A percentile compares a stretch with the other conserved stretches of the same genome.
These are phyloP conservation scores for Mobula birostris DNA, from an alignment of 2,113 vertebrate species.

Conservation along the genomic window DNA sequence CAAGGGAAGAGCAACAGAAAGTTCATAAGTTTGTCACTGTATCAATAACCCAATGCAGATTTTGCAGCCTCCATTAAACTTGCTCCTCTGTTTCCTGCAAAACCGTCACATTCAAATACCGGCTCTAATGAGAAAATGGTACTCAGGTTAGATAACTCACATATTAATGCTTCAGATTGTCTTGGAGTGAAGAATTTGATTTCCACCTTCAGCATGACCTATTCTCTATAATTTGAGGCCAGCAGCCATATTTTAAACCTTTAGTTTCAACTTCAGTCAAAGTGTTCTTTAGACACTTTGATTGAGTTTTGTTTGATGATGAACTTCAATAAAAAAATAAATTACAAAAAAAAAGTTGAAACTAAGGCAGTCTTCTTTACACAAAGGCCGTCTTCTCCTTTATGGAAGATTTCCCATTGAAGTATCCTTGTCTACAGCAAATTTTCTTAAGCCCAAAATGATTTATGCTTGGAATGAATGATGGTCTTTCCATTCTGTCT, in stretches of 20 bases:
- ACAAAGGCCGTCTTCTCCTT: neutral
- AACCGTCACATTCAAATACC: neutral
- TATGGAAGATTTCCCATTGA: neutral
- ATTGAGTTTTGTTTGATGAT: too few relatives aligned
- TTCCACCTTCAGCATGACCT: neutral
- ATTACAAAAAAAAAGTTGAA: too few relatives aligned
- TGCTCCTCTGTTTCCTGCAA: neutral
- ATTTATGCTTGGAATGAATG: neutral
- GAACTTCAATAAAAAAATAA: too few relatives aligned
- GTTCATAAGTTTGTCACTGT: neutral
- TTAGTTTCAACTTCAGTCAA: neutral
- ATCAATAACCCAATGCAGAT: neutral
- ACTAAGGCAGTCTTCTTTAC: neutral
- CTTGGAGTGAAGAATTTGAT: neutral
- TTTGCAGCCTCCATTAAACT: neutral
- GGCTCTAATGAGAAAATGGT: too few relatives aligned
- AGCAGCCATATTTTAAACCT: too few relatives aligned
- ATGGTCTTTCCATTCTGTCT: neutral
- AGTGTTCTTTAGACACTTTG: neutral
- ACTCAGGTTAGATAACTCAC: neutral
- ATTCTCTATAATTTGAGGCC: neutral
- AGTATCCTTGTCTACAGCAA: neutral
- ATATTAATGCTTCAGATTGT: neutral
- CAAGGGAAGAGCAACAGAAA: neutral
- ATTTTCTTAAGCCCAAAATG: neutral